These are phyloP conservation scores for Myiagra hebetior DNA, from an alignment of 2,113 vertebrate species.

Conservation along the genomic window DNA sequence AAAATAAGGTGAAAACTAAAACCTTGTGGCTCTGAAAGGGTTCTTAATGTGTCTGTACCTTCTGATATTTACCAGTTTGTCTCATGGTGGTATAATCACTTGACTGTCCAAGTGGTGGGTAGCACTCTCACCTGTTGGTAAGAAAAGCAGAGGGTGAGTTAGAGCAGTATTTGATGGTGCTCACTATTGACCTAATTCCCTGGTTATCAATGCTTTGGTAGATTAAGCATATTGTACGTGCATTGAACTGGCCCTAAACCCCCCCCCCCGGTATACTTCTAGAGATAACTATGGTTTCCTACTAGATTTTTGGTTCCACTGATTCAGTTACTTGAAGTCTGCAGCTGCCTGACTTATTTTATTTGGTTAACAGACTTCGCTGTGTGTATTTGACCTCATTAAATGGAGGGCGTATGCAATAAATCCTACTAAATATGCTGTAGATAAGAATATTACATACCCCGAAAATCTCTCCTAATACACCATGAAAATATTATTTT, in stretches of 20 bases:
- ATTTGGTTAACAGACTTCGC: background rate
- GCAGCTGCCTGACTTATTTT: conserved; percentile 10
- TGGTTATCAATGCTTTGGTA: background rate
- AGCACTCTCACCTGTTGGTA: background rate
- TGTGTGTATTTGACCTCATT: conserved; percentile 38
- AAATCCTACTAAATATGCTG: conserved; percentile 43
- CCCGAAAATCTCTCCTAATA: conserved; percentile 2
- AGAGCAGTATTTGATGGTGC: background rate
- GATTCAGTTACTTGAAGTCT: background rate
- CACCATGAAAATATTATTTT: conserved; percentile 25
- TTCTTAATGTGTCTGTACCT: background rate
- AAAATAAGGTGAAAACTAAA: background rate
- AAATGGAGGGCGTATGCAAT: background rate
- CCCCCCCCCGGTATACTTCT: background rate
- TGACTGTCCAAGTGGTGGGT: background rate
- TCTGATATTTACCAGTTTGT: background rate
- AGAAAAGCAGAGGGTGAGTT: background rate
- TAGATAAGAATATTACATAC: conserved; percentile 29
- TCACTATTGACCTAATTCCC: background rate
- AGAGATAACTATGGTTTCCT: background rate
- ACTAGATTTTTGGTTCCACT: background rate
- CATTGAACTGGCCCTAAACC: background rate
- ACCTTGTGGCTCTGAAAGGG: background rate
- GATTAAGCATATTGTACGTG: background rate
- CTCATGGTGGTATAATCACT: background rate